Base-by-base conservation (phyloP, 2,113 vertebrate genomes). In the Hystrix brachyura region DNA sequence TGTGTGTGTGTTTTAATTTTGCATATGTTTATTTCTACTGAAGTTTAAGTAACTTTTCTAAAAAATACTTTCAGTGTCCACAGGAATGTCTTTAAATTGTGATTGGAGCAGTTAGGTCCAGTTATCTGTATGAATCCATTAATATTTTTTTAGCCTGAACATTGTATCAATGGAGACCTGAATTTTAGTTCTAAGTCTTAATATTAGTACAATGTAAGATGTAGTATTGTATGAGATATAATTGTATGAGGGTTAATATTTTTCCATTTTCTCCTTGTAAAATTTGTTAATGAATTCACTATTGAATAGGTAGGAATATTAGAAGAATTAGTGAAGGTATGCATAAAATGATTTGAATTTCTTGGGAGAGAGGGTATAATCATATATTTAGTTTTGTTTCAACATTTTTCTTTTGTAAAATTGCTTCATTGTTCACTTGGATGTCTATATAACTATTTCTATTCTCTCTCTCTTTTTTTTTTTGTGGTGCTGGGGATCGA, bases 11-110 rank as follows among this genome's bases (percentile, higher is more conserved):
- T 94, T 97, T 96, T 96, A 92, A 85, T 94, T 91, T 85, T 71
- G 13, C 57, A n/a, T 94, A 38, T 57, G 57, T 83, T 94, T 90
- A 81, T 83, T 92, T 82, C 14, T 92, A 60, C 29, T 97, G 59
- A 96, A 91, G 11, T 79, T 92, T 67, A 94, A 79, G 67, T 59
- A 95, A 60, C 59, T 91, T 96, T 96, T 94, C 29, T 67, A 79
- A 92, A 98, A 94, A 96, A 1, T n/a, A 11, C 23, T 86, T 2
- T 64, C n/a, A 82, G 3, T 79, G 38, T 25, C 55, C 81, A 55
- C 4, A 80, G 29, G 21, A 60, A 78, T 92, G 74, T 57, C 86
- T 82, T 96, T 74, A 94, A 96, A 53, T 86, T 82, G 43, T 55
- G 25, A 89, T 11, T 92, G 38, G 21, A 97, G 57, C 59, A 53